Evolutionary conservation across 37 sponge, comb jelly and placozoan genomes (phyloP).

Genomic region (Beroe forskalii): DNA sequence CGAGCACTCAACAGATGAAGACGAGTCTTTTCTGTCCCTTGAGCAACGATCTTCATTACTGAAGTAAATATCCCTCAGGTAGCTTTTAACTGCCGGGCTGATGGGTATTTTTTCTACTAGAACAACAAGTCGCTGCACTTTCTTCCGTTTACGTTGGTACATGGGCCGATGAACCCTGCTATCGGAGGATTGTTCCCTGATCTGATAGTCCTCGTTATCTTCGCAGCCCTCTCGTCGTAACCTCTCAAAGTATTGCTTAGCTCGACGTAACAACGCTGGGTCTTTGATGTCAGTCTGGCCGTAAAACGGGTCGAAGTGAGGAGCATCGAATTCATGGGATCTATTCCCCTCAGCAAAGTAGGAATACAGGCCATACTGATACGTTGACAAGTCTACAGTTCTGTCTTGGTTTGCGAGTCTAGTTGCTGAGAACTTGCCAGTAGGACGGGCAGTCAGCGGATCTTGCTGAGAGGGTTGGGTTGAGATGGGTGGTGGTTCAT

Average conservation of each 20-base stretch:
- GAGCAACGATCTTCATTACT: neutral
- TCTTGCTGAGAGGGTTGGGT: neutral
- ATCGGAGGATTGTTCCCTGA: neutral
- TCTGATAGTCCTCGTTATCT: slow-evolving; percentile 18
- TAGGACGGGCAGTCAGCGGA: neutral
- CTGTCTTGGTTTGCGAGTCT: neutral
- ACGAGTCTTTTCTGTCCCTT: neutral
- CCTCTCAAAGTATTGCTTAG: neutral
- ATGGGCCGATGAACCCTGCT: neutral
- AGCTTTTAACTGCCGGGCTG: neutral
- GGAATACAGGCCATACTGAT: slow-evolving; percentile 53
- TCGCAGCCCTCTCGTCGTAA: neutral
- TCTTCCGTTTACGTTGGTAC: slow-evolving; percentile 16
- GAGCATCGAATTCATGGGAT: neutral
- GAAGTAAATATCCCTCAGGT: neutral
- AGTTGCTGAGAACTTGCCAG: slow-evolving; percentile 5
- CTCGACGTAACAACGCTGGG: neutral
- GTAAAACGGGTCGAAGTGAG: slow-evolving; percentile 32
- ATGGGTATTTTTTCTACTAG: neutral
- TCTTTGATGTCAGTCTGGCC: slow-evolving; percentile 40
- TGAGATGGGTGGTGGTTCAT: neutral
- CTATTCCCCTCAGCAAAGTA: slow-evolving; percentile 44
- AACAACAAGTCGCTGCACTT: neutral
- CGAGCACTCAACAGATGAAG: neutral
- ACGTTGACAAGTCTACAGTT: slow-evolving; percentile 21